Base-by-base conservation (phyloP, 2,888 invertebrate genomes). In the Plusia festucae region DNA sequence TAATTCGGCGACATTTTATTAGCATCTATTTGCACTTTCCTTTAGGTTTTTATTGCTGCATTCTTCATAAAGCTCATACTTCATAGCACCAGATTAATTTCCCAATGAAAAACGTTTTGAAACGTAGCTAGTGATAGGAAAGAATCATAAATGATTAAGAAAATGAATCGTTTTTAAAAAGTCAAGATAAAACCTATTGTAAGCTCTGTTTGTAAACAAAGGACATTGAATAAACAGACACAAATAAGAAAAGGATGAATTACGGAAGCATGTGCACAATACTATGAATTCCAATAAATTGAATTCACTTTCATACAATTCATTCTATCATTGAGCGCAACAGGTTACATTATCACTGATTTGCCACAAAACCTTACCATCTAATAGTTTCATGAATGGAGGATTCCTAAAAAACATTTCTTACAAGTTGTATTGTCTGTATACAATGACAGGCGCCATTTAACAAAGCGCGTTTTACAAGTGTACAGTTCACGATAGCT, bases 401-500 rank as follows among this genome's bases (percentile, higher is more conserved):
- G 89, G 83, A 93, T 92, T 93, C 88, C 93, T 94, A 94, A 95
- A 95, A 94, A 94, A 93, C 92, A 90, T 92, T 94, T 90, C 95
- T 94, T 94, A 91, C 93, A 94, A 93, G 91, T 93, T 91, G 90
- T 89, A 95, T 95, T 95, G 94, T 95, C 90, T 93, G 93, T 87
- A 76, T 73, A 94, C 93, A 94, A 94, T 93, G 91, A 90, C 93
- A 91, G 88, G 92, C 94, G 93, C 91, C 93, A 85, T 81, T 83
- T 91, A 92, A 94, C 94, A 94, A 94, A 91, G 91, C 89, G 83
- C 86, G 86, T 90, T 86, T 90, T 93, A 94, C 94, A 94, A 94
- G 94, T 95, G 94, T 94, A 94, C 92, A 90, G 93, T 94, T 94
- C 93, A 93, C 88, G 90, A 93, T 94, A 92, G 91, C 90, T 93